phyloP scores from a whole-genome alignment of 2,888 invertebrate genomes.

The Metalampra italica region DNA sequence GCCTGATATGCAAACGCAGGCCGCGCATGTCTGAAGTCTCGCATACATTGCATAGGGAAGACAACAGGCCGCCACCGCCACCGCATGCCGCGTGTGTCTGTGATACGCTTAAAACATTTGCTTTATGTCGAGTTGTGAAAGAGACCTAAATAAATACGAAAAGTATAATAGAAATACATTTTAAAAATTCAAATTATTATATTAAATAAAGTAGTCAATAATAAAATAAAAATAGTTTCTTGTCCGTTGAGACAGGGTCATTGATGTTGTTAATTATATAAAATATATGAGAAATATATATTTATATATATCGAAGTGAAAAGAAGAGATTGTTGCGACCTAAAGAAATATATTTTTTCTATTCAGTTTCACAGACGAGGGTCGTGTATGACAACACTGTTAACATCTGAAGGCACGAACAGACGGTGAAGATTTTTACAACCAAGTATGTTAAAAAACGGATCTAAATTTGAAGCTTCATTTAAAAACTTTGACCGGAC shows the following conservation, averaged over 20 bases:
- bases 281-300: slow-evolving; percentile 24
- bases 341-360: slow-evolving; percentile 58
- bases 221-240: slow-evolving; percentile 21
- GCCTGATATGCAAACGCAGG: too few relatives aligned
- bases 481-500: too few relatives aligned
- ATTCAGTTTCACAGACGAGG: slow-evolving; percentile 45
- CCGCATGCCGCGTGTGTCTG: too few relatives aligned
- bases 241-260: slow-evolving; percentile 39
- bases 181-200: slow-evolving; percentile 7
- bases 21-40: too few relatives aligned
- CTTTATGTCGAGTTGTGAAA: slow-evolving; percentile 38
- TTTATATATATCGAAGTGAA: slow-evolving; percentile 14
- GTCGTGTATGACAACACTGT: slow-evolving; percentile 10
- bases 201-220: too few relatives aligned
- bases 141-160: slow-evolving; percentile 17
- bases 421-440: too few relatives aligned
- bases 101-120: too few relatives aligned
- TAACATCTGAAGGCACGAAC: neutral
- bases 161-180: slow-evolving; percentile 13
- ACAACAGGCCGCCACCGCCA: too few relatives aligned
- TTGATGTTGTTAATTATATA: slow-evolving; percentile 20
- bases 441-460: too few relatives aligned
- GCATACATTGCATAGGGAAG: too few relatives aligned
- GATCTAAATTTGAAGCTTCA: too few relatives aligned
- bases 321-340: slow-evolving; percentile 48